Evolutionary conservation across 2,888 invertebrate genomes (phyloP), one percentile per base, ranked within the genome.

Genomic region (Aelia acuminata): DNA sequence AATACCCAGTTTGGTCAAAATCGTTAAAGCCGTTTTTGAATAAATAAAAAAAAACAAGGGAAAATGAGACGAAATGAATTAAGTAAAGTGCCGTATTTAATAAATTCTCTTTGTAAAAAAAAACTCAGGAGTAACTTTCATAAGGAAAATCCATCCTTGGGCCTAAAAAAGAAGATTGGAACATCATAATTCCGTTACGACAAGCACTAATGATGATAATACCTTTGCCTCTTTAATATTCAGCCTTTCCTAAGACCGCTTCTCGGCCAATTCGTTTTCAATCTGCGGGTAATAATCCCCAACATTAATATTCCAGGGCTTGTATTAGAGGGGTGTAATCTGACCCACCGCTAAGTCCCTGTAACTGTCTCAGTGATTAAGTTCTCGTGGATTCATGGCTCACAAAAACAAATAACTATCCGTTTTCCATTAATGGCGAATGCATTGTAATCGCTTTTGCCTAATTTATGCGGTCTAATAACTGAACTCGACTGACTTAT

Each of bases 401-500:
- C 35, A 70, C 63, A 70, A 70, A 70, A 70, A 70, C 63, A 35
- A 70, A 31, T 70, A 70, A 70, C 63, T 70, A 70, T 70, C 63
- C 35, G 63, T 35, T 70, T 70, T 70, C 63, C 63, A 70, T 70
- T 70, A 70, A 70, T 20, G 20, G 35, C 8, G 63, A 1, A 31
- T 70, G 35, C 63, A 70, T 70, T 13, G 63, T 70, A 70, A 70
- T 70, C 35, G 35, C 63, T 70, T 35, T 2, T 7, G 35, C 3
- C 63, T 35, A 70, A 70, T 70, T 70, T 70, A 70, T 70, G 63
- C 63, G 35, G 1, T 8, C 63, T 70, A 70, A 70, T 35, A 70
- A 18, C 63, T 35, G 7, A 70, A 70, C 63, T 70, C 13, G 5
- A 3, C 8, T 13, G 57, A 57, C 57, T 57, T 57, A 57, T 57